Evolutionary conservation across 2,888 invertebrate species (phyloP), one percentile per base, ranked within the genome.

Genomic region (Drosophila gaucha): DNA sequence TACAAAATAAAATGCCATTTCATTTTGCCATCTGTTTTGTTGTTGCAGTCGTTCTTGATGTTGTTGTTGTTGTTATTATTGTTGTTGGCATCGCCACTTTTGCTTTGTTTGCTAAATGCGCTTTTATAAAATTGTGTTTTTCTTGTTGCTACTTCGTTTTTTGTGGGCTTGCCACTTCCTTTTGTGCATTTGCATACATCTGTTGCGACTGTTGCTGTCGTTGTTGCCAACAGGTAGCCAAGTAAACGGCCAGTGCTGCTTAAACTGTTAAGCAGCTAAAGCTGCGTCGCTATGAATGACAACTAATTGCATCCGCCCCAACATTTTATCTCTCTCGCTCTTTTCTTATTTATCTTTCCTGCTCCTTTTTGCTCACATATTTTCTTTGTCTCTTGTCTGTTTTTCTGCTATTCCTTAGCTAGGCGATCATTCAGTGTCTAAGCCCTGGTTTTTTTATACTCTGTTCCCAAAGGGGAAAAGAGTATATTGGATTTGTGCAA

Each of bases 81-180:
- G 59, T 33, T 50, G 68, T 30, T 30, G 63, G 22, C 44, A 57
- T 66, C 63, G 62, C 65, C 76, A 67, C 66, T 78, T 78, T 69
- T 72, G 80, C 79, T 85, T 87, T 82, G 88, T 87, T 75, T 82
- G 83, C 64, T 82, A 79, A 85, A 83, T 79, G 80, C 73, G 83
- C 88, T 82, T 82, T 85, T 87, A 74, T 80, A 71, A 69, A 74
- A 49, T 65, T 78, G 56, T 74, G 16, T 43, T 41, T 62, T 49
- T 68, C 28, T 56, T 74, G 31, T 46, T 65, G 62, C 36, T 39
- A 30, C 38, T 78, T 60, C 35, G 39, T 20, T 26, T 56, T 39
- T 56, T 66, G 56, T 56, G 63, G 84, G 80, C 56, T 75, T 72
- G 79, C 56, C 85, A 78, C 67, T 78, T 78, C 73, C 83, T 78